Conservation (phyloP, 2,797 vertebrate genomes). For the Ctenopoma multispine region DNA sequence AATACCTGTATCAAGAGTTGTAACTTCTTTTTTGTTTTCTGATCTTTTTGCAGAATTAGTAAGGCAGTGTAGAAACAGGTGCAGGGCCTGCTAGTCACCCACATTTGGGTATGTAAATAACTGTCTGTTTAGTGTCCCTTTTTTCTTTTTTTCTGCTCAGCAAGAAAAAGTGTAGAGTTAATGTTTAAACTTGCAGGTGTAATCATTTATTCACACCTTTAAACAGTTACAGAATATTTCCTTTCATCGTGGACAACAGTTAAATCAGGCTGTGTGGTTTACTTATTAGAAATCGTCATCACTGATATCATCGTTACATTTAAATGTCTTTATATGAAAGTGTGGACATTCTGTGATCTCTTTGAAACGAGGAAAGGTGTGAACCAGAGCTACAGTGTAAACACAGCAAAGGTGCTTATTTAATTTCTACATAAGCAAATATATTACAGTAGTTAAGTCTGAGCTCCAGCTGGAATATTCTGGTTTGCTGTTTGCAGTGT, state of each 20-base stretch:
- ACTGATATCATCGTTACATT: conserved; percentile 2
- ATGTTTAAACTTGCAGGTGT: conserved; percentile 42
- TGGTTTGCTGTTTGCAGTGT: conserved; percentile 43
- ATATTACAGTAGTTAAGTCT: conserved; percentile 27
- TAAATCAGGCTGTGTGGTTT: background rate
- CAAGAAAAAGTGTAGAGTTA: conserved; percentile 35
- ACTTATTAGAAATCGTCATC: background rate
- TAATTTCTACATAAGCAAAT: conserved; percentile 50
- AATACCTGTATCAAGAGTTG: conserved; percentile 12
- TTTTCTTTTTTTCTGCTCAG: background rate
- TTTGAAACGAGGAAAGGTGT: conserved; percentile 30
- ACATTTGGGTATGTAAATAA: conserved; percentile 70
- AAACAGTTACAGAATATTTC: background rate
- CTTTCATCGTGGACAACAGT: conserved; percentile 1
- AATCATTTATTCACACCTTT: conserved; percentile 33
- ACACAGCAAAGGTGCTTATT: conserved; percentile 38
- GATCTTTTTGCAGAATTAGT: conserved; percentile 17
- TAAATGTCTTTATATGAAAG: conserved; percentile 9
- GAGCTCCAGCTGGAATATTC: conserved; percentile 16
- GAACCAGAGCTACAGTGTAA: conserved; percentile 14
- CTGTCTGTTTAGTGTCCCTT: background rate
- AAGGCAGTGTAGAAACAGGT: conserved; percentile 67
- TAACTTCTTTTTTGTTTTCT: conserved; percentile 12
- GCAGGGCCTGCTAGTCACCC: conserved; percentile 57
- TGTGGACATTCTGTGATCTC: background rate